Base-by-base conservation (phyloP, 2,888 invertebrate genomes). In the Drosophila fungiperda region DNA sequence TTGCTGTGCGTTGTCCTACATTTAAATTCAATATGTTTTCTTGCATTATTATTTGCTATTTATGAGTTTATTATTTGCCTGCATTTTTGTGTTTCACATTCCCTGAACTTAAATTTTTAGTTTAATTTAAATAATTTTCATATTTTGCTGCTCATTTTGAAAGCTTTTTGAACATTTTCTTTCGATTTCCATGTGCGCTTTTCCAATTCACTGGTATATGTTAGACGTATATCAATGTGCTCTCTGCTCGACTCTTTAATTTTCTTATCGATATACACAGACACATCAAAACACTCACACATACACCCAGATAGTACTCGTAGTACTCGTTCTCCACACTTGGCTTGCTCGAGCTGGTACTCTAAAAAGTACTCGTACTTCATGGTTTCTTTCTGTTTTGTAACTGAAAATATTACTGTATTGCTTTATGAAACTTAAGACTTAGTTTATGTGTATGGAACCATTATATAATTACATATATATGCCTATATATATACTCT, bases 1-100 rank as follows among this genome's bases (percentile, higher is more conserved):
- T 73, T 83, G 80, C 85, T 85, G 80, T 78, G 85, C 83, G 68
- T 85, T 85, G 78, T 85, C 80, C 53, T 50, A 52, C 12, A 57
- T 40, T 61, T 60, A 29, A 36, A 42, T 35, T 54, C 45, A 58
- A 42, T 5, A 32, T 12, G n/a, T 67, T 62, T 64, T n/a, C 29
- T 58, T 65, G 23, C 42, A 15, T 60, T 40, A 55, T 42, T 6
- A 49, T 70, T 67, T 68, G 74, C 80, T 64, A 54, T 52, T 58
- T 71, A 69, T 68, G 5, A 48, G 42, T 62, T 64, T 50, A 50
- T 40, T 8, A 55, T 52, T 49, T 52, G 20, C 15, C 42, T 48
- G 29, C 20, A 23, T 17, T 26, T 26, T 32, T 15, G 23, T 54
- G 7, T 49, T 50, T 53, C 20, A 48, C 17, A 42, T 29, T 50